Evolutionary conservation across 2,888 invertebrate species (phyloP).

Genomic region (Zeuzera pyrina): DNA sequence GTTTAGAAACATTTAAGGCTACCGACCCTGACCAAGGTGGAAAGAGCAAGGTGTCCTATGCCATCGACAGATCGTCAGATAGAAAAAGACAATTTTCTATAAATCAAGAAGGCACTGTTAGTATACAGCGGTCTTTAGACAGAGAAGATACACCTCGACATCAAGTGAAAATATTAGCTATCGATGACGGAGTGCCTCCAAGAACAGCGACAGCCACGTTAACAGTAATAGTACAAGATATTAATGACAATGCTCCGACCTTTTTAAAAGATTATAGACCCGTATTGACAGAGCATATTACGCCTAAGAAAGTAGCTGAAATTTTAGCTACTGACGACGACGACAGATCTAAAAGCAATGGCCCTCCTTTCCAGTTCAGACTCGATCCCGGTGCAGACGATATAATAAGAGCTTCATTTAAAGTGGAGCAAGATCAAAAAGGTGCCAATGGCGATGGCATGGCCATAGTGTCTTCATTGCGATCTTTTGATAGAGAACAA

Average conservation of each 20-base stretch:
- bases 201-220: slow-evolving; percentile 95
- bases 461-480: slow-evolving; percentile 95
- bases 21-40: slow-evolving; percentile 97
- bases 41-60: slow-evolving; percentile 91
- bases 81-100: slow-evolving; percentile 95
- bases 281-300: slow-evolving; percentile 93
- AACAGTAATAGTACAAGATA: slow-evolving; percentile 95
- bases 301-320: slow-evolving; percentile 93
- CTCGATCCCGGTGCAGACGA: slow-evolving; percentile 95
- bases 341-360: slow-evolving; percentile 94
- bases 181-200: slow-evolving; percentile 94
- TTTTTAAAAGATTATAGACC: slow-evolving; percentile 94
- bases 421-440: slow-evolving; percentile 97
- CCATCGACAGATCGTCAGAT: slow-evolving; percentile 93
- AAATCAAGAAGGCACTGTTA: slow-evolving; percentile 95
- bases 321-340: slow-evolving; percentile 95
- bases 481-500: slow-evolving; percentile 95
- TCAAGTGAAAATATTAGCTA: slow-evolving; percentile 96
- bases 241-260: slow-evolving; percentile 95
- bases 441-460: slow-evolving; percentile 98
- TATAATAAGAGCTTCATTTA: slow-evolving; percentile 93
- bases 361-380: slow-evolving; percentile 96
- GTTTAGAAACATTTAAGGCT: slow-evolving; percentile 94
- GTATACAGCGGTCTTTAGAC: slow-evolving; percentile 93
- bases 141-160: slow-evolving; percentile 96